Evolutionary conservation across 1,140 invertebrate species (phyloP).

Genomic region (Gonioctena quinquepunctata): DNA sequence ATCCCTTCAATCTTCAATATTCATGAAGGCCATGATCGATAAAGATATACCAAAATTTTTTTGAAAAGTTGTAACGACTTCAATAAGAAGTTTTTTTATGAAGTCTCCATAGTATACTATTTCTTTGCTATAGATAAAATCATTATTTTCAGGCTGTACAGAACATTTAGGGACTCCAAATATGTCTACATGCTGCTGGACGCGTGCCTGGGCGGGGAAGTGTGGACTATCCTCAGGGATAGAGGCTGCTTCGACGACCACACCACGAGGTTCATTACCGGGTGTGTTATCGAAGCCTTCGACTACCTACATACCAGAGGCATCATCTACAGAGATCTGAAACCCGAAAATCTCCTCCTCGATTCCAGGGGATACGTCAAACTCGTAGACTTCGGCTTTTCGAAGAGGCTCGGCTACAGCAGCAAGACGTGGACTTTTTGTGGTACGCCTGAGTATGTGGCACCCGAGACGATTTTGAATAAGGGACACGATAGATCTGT

Average conservation of each 20-base stretch:
- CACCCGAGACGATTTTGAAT: constrained; percentile 76
- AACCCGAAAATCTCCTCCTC: constrained; percentile 81
- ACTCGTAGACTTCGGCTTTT: constrained; percentile 87
- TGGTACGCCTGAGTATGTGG: constrained; percentile 77
- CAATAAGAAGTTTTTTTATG: too few species aligned
- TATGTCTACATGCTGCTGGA: constrained; percentile 89
- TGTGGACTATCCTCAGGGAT: constrained; percentile 81
- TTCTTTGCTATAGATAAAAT: too few species aligned
- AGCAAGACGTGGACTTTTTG: constrained; percentile 88
- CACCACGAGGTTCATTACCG: constrained; percentile 74
- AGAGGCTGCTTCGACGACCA: constrained; percentile 73
- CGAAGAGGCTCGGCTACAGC: constrained; percentile 76
- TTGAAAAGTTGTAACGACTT: too few species aligned
- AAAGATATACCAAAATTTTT: too few species aligned
- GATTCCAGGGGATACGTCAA: constrained; percentile 76
- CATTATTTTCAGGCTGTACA: constrained; percentile 63
- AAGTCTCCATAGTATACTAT: too few species aligned
- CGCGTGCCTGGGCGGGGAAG: constrained; percentile 83
- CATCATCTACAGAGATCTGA: constrained; percentile 80
- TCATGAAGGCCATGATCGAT: too few species aligned
- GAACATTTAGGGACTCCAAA: constrained; percentile 81
- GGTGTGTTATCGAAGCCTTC: constrained; percentile 77
- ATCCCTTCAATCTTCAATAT: too few species aligned
- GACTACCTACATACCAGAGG: constrained; percentile 75
- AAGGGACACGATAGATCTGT: constrained; percentile 75